Evolutionary conservation across 2,797 vertebrate genomes (phyloP).

Genomic region (Jordanella pulchra): DNA sequence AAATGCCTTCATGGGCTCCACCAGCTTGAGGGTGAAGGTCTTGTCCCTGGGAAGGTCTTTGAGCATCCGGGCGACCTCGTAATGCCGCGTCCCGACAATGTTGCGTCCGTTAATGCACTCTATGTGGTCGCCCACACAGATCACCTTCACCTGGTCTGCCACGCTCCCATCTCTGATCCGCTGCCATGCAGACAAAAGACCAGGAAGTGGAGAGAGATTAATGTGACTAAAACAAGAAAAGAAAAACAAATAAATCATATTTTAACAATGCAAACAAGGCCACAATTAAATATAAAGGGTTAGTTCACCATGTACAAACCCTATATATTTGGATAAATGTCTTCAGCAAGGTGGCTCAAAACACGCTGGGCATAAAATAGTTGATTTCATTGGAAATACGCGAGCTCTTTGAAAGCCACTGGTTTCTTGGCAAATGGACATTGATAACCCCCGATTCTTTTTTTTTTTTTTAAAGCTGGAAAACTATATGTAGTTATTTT

Average conservation of each 20-base stretch:
- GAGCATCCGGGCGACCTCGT: constrained; percentile 93
- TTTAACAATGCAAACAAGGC: neutral
- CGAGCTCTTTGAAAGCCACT: neutral
- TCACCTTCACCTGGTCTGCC: constrained; percentile 86
- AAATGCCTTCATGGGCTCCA: constrained; percentile 95
- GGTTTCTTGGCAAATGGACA: neutral
- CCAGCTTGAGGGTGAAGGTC: constrained; percentile 87
- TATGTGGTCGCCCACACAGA: constrained; percentile 93
- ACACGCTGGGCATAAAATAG: neutral
- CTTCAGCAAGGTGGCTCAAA: neutral
- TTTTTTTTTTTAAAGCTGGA: too few relatives aligned
- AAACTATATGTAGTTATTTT: too few relatives aligned
- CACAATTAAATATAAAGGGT: neutral
- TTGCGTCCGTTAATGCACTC: constrained; percentile 90
- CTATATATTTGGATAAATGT: neutral
- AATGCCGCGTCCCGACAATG: constrained; percentile 87
- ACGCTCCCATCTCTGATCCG: constrained; percentile 92
- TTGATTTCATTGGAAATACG: neutral
- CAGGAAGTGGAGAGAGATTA: neutral
- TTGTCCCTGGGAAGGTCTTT: constrained; percentile 88
- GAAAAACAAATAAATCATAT: neutral
- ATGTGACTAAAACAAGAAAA: constrained; percentile 4
- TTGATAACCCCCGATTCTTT: too few relatives aligned
- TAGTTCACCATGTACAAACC: neutral
- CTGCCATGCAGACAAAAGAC: constrained; percentile 61